Evolutionary conservation across 2,888 invertebrate species (phyloP), one percentile per base, ranked within the genome.

Genomic region (Willowsia nigromaculata): DNA sequence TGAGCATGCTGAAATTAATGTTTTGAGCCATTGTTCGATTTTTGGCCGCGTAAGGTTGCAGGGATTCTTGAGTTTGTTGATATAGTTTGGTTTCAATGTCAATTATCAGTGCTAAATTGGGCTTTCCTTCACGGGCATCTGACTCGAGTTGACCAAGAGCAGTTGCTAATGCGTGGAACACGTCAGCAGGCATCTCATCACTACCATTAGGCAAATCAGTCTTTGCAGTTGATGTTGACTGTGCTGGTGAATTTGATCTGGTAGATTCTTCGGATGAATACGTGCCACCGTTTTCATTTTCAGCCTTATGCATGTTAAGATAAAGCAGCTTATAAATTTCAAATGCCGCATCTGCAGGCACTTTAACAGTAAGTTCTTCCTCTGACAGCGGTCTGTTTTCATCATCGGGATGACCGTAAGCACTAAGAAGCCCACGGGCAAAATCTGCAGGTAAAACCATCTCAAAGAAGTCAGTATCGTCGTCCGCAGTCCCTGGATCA

Each of bases 21-120:
- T 91, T 88, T 40, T 87, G 85, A 15, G 91, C 89, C 90, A 91
- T 87, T 0, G 86, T 90, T 11, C 86, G 59, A 27, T 89, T 40
- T n/a, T 59, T 50, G n/a, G 78, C 62, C 1, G 78, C 9, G 27
- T 65, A 83, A 6, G 4, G 15, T 78, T 30, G 56, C 7, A 84
- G 43, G 0, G 47, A 9, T 15, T 85, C 85, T n/a, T 78, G 68
- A 9, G 71, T 47, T 40, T 81, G 80, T n/a, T 37, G 50, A 37
- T 18, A 37, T 5, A 89, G 27, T 37, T 84, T 81, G 15, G 53
- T 15, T 47, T 90, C 88, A n/a, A 86, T 33, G 22, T 84, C 78
- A 25, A 90, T 82, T 18, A 90, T 89, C 0, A 43, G 22, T 13
- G 86, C 25, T 1, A 90, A 80, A 11, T 82, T 40, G 0, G 89